Evolutionary conservation across 2,888 invertebrate genomes (phyloP), one percentile per base, ranked within the genome.

Genomic region (Drosophila phalerata): DNA sequence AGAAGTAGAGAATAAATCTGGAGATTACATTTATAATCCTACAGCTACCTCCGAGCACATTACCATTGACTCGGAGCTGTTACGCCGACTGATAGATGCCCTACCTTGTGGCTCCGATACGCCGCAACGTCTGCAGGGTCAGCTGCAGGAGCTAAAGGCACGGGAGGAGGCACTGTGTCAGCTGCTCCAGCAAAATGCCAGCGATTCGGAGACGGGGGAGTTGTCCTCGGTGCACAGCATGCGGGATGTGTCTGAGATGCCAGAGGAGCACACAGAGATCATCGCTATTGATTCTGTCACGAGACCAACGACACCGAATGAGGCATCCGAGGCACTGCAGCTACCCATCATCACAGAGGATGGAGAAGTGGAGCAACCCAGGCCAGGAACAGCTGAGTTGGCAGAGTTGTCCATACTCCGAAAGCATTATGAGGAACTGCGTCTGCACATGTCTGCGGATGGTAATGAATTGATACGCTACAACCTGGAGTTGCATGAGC

Each of bases 121-220:
- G 3, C 96, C 96, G 0, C 96, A 96, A 95, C 93, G 95, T 65
- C 93, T 97, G 30, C 95, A 97, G 84, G 95, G 95, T 82, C 96
- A 97, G 89, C 91, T 97, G 30, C 68, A 83, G 42, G 82, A 85
- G 15, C 73, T 92, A 0, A 89, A 87, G 43, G 83, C 90, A 8
- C 83, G 93, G 5, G 93, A 92, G 70, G 79, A 85, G 43, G 90
- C 91, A 1, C 76, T 92, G 17, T 84, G 89, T 19, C 88, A 90
- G 15, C 68, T 91, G 9, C 30, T 83, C 6, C 77, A 82, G 48
- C 73, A 77, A 10, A 77, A 73, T 47, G 62, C 48, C 67, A 69
- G 79, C 52, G 68, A 73, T 2, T 73, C 84, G 1, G 91, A 85
- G 32, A 76, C 85, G 0, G 91, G 91, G 8, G 91, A 92, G 32